Evolutionary conservation across 2,888 invertebrate genomes (phyloP).

Genomic region (Allolobophora icterica): DNA sequence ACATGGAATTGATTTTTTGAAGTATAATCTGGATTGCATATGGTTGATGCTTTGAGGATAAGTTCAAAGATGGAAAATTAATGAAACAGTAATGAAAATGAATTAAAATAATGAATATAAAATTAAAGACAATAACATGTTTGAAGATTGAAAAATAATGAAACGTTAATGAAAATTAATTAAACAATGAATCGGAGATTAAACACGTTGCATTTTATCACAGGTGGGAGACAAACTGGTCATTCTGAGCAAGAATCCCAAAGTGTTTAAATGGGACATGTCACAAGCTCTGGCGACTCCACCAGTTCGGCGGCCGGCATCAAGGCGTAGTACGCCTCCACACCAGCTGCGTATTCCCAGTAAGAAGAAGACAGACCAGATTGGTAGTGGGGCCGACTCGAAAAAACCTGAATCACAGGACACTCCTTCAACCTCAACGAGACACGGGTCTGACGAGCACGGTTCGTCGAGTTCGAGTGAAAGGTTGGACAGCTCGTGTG

Average conservation of each 20-base stretch:
- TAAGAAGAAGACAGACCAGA: background rate
- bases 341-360: background rate
- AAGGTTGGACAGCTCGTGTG: background rate
- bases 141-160: no score
- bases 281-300: conserved; percentile 26
- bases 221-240: conserved; percentile 63
- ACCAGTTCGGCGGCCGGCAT: background rate
- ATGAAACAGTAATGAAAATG: no score
- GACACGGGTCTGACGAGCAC: background rate
- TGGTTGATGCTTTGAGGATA: background rate
- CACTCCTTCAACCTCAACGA: background rate
- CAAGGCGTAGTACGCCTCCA: background rate
- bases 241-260: conserved; percentile 59
- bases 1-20: background rate
- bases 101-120: no score
- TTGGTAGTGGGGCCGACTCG: background rate
- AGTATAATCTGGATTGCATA: background rate
- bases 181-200: background rate
- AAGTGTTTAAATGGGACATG: background rate
- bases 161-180: background rate
- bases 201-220: background rate
- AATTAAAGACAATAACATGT: no score
- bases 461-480: background rate
- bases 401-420: background rate
- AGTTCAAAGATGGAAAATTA: background rate